Conservation (phyloP, 2,113 vertebrate species). For the Bubo scandiacus region DNA sequence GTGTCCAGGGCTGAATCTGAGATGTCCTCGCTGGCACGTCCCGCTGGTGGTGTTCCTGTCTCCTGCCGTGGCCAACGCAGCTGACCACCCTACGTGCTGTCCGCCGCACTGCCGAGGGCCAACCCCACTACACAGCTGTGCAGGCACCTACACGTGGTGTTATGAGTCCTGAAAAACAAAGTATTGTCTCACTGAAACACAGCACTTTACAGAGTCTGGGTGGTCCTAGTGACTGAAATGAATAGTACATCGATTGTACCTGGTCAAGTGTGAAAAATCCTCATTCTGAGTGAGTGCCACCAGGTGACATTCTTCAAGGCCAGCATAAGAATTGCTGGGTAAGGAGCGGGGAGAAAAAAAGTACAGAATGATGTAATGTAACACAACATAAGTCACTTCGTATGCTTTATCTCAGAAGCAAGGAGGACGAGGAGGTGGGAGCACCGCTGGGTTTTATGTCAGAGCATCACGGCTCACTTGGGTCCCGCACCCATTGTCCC, state of each 20-base stretch:
- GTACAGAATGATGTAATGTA: background rate
- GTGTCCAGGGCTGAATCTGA: background rate
- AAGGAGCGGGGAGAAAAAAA: background rate
- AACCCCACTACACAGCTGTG: background rate
- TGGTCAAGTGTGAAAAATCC: background rate
- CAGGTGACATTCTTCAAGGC: background rate
- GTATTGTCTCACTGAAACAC: background rate
- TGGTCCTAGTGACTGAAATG: background rate
- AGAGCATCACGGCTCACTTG: background rate
- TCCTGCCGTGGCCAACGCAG: background rate
- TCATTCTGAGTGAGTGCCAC: background rate
- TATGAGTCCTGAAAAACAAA: background rate
- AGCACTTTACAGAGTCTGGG: background rate
- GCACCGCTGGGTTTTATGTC: background rate
- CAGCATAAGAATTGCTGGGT: background rate
- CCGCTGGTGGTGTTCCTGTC: background rate
- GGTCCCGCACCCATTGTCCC: background rate
- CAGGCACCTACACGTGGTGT: background rate
- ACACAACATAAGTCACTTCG: background rate
- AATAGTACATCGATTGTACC: background rate
- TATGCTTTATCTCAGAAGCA: background rate
- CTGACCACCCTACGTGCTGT: fast-evolving
- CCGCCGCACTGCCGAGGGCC: background rate
- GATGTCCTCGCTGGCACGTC: background rate
- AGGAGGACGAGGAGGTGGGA: background rate